These are phyloP conservation scores for Euproctis similis DNA, from an alignment of 2,888 invertebrate genomes.

Conservation along the genomic window DNA sequence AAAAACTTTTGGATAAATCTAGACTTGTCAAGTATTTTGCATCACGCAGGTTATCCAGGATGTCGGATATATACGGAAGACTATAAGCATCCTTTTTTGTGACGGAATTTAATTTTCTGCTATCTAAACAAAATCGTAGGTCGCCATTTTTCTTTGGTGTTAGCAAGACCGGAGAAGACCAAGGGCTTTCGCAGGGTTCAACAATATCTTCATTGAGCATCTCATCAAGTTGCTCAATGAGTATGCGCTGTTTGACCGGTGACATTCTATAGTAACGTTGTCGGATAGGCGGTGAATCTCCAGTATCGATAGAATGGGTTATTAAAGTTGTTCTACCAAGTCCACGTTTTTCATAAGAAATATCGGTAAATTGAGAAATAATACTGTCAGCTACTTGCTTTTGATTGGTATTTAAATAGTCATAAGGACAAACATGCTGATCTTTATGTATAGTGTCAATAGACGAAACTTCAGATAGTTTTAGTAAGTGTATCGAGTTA, in stretches of 20 bases:
- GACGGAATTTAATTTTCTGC: background rate
- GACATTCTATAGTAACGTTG: background rate
- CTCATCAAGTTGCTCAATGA: background rate
- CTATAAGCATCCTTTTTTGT: background rate
- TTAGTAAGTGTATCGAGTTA: background rate
- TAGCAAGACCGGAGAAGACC: background rate
- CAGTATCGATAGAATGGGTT: background rate
- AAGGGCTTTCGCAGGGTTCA: background rate
- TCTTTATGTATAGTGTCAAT: too few species aligned
- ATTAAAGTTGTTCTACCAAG: background rate
- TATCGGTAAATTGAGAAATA: background rate
- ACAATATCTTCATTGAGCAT: background rate
- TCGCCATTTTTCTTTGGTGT: background rate
- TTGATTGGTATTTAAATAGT: background rate
- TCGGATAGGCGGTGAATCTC: background rate
- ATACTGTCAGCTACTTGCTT: background rate
- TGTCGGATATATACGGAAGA: background rate
- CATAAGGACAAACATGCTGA: background rate
- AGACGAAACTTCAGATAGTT: background rate
- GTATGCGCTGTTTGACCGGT: background rate
- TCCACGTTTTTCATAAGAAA: background rate
- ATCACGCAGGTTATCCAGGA: background rate
- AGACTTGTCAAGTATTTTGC: background rate
- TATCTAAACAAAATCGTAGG: background rate
- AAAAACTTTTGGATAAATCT: background rate